These are phyloP conservation scores for Eupristina koningsbergeri DNA, from an alignment of 1,140 invertebrate species.

Conservation along the genomic window DNA sequence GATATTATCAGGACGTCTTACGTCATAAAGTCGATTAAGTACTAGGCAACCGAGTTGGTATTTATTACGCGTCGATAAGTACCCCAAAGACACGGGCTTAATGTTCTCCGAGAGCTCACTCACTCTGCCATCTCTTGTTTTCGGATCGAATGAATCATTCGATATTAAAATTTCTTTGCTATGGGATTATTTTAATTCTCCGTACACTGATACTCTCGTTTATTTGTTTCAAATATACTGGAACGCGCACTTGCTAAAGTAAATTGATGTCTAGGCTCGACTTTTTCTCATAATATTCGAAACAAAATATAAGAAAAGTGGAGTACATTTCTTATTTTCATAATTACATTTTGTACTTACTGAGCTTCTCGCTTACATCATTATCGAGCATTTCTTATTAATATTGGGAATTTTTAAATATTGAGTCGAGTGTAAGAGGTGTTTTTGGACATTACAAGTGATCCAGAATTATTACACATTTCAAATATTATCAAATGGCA, in stretches of 20 bases:
- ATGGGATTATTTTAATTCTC: background rate
- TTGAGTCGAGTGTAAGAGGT: too few species aligned
- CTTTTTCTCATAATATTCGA: too few species aligned
- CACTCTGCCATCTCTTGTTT: background rate
- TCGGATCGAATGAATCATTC: conserved; percentile 1
- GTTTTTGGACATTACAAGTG: too few species aligned
- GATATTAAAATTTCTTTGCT: background rate
- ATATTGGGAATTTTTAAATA: too few species aligned
- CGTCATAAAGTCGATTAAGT: conserved; percentile 64
- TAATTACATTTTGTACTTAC: background rate
- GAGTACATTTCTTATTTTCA: background rate
- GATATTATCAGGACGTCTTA: conserved; percentile 57
- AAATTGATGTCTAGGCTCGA: too few species aligned
- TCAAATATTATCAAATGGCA: too few species aligned
- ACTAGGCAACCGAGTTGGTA: conserved; percentile 50
- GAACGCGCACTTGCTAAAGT: too few species aligned
- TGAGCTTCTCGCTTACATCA: too few species aligned
- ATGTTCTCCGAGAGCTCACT: conserved; percentile 26
- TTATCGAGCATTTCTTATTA: background rate
- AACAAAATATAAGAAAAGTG: too few species aligned
- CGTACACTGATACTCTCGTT: too few species aligned
- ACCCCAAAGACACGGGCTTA: conserved; percentile 21
- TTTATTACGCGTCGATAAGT: conserved; percentile 53
- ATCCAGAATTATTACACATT: too few species aligned
- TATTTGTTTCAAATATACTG: too few species aligned